Evolutionary conservation across 2,113 vertebrate genomes (phyloP).

Genomic region (Ceyx melanurus): DNA sequence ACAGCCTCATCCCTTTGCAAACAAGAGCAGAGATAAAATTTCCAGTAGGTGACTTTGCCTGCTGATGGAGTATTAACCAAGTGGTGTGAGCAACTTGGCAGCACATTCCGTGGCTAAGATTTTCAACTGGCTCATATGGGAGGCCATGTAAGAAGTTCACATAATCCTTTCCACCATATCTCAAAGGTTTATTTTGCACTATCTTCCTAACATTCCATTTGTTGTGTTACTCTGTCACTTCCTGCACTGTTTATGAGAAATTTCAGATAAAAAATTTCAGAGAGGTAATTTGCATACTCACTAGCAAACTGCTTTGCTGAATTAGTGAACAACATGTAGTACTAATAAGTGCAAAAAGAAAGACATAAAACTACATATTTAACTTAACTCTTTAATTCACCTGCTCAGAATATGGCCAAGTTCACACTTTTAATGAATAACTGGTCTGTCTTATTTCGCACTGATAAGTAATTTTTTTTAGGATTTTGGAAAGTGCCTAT

Average conservation of each 20-base stretch:
- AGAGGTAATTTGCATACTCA: background rate
- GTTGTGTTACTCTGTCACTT: background rate
- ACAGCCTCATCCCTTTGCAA: background rate
- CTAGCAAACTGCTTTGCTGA: background rate
- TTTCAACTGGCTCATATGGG: background rate
- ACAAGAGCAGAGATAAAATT: background rate
- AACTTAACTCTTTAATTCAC: background rate
- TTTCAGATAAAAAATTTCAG: background rate
- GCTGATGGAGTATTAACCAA: background rate
- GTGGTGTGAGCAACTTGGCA: background rate
- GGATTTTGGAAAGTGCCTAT: background rate
- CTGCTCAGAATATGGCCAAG: background rate
- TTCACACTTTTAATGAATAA: background rate
- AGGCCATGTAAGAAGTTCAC: background rate
- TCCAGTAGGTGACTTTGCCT: background rate
- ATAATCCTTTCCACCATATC: background rate
- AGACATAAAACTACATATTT: background rate
- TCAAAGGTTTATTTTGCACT: background rate
- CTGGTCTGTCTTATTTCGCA: background rate
- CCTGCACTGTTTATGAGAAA: background rate
- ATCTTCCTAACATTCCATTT: background rate
- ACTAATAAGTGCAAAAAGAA: background rate
- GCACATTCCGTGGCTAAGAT: background rate
- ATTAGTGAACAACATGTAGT: background rate
- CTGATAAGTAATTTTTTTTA: background rate